Evolutionary conservation across 2,113 vertebrate genomes (phyloP), one percentile per base, ranked within the genome.

Genomic region (Pachycephala philippinensis): DNA sequence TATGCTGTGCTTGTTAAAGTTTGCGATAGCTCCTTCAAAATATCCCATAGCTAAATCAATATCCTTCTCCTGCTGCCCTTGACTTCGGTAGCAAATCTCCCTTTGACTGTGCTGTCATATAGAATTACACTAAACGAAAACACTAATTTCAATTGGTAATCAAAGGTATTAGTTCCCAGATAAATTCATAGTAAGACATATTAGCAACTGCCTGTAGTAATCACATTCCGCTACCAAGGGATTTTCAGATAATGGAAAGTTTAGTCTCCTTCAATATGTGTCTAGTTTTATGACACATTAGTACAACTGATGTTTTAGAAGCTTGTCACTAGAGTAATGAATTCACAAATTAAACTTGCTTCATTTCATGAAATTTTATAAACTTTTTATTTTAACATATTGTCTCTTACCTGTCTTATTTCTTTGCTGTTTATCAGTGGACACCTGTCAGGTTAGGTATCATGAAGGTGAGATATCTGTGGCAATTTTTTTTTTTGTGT

Each of bases 241-340:
- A 96, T 61, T 94, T 94, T 74, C 61, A 88, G 78, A 88, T 97
- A 98, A 98, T 96, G 65, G 92, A 84, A 97, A 97, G 80, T 95
- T 93, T 95, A 96, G 92, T 97, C 95, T 96, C 78, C 97, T 97
- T 97, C 94, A 96, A 93, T 97, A 95, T 93, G 68, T 96, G 66
- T 97, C 89, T 97, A 45, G 84, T 94, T 97, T 95, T 93, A 82
- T 96, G 97, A 97, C 84, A 91, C 35, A 53, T 96, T 96, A 91
- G 63, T 89, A 95, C 91, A 95, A 93, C 79, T 77, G 84, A 75
- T 95, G 59, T 95, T 98, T 96, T 93, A 97, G 90, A 78, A 90
- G 78, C 84, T 96, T 96, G 87, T 95, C 92, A 91, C 60, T 40
- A n/a, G 83, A 93, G 78, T 72, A 97, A 97, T 89, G 84, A 96